Conservation (phyloP, 2,113 vertebrate species). For the Psilopsiagon aymara region DNA sequence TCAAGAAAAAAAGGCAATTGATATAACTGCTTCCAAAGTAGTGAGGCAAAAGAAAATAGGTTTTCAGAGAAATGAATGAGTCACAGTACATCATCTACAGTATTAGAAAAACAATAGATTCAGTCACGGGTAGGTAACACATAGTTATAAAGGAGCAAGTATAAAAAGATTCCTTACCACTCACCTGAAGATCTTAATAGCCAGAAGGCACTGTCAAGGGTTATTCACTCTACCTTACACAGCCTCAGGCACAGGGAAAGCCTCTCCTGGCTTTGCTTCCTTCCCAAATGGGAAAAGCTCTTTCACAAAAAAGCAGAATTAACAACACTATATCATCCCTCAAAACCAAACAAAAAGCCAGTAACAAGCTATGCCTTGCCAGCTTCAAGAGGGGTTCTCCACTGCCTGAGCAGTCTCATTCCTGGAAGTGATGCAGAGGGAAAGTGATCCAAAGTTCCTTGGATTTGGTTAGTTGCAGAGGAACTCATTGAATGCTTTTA, state of each 20-base stretch:
- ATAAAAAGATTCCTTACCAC: not conserved
- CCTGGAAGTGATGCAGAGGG: rapidly evolving
- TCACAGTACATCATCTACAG: slow-evolving; percentile 1
- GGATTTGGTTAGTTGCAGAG: not conserved
- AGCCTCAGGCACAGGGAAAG: not conserved
- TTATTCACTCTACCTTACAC: rapidly evolving
- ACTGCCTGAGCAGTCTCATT: rapidly evolving
- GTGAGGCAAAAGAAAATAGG: not conserved
- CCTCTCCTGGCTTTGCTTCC: not conserved
- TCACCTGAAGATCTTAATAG: rapidly evolving
- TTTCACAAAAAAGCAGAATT: not conserved
- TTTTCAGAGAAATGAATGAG: slow-evolving; percentile 7
- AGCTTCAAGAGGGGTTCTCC: not conserved
- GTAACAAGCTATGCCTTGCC: rapidly evolving
- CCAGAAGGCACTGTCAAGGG: rapidly evolving
- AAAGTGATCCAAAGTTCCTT: not conserved
- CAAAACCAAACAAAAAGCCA: too few relatives aligned
- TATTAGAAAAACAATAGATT: not conserved
- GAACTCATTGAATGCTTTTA: rapidly evolving
- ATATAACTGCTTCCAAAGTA: slow-evolving; percentile 53
- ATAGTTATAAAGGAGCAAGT: rapidly evolving
- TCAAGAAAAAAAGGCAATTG: slow-evolving; percentile 34
- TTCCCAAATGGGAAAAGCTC: rapidly evolving
- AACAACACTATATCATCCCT: rapidly evolving
- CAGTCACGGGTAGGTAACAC: not conserved